Evolutionary conservation across 2,888 invertebrate species (phyloP).

Genomic region (Trachelus stipa): DNA sequence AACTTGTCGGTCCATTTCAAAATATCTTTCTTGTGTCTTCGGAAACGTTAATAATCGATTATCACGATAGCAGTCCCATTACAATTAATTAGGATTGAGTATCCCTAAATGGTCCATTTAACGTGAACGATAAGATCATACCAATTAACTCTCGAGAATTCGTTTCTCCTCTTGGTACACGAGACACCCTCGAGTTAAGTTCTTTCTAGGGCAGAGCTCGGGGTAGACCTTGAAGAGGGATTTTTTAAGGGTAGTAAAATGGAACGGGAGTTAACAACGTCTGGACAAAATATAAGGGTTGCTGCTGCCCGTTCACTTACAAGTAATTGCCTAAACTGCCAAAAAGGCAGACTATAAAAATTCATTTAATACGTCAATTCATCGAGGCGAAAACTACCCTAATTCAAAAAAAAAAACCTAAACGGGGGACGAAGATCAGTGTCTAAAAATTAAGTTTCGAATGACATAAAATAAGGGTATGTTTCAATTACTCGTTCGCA

Average conservation of each 20-base stretch:
- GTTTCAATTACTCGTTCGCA: slow-evolving; percentile 19
- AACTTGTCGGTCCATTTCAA: background rate
- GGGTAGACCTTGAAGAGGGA: background rate
- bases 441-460: background rate
- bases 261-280: background rate
- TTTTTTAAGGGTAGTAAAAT: background rate
- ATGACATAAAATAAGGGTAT: background rate
- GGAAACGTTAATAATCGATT: background rate
- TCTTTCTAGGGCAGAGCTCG: background rate
- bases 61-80: background rate
- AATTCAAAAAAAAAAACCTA: background rate
- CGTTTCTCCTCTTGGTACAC: background rate
- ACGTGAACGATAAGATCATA: background rate
- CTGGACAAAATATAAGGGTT: background rate
- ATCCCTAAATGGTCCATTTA: background rate
- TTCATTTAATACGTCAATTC: background rate
- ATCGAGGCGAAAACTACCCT: background rate
- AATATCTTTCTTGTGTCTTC: background rate
- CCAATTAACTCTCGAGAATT: background rate
- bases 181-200: background rate
- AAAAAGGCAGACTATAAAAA: background rate
- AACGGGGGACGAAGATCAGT: background rate
- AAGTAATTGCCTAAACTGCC: background rate
- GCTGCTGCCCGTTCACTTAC: background rate
- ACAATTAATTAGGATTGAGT: background rate